These are phyloP conservation scores for Lamprotornis superbus DNA, from an alignment of 2,113 vertebrate species.

Conservation along the genomic window DNA sequence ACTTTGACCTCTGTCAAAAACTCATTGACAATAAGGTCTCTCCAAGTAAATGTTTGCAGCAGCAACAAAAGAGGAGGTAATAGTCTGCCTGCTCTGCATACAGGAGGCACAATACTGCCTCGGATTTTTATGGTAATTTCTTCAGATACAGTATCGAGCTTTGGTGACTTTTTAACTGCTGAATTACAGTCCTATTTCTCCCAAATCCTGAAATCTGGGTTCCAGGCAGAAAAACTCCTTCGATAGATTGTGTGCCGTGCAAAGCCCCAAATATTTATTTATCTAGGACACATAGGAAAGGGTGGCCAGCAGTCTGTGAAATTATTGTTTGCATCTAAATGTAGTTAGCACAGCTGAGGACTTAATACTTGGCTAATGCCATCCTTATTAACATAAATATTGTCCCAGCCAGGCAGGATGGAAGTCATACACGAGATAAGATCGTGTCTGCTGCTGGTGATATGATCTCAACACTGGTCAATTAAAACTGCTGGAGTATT, in stretches of 20 bases:
- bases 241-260: background rate
- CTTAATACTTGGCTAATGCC: conserved; percentile 56
- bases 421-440: conserved; percentile 50
- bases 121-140: conserved; percentile 60
- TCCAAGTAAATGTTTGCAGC: conserved; percentile 54
- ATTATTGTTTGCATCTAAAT: conserved; percentile 41
- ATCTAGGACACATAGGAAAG: background rate
- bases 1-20: conserved; percentile 65
- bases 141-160: conserved; percentile 19
- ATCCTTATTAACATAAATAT: conserved; percentile 61
- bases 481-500: conserved; percentile 62
- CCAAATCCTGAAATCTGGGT: background rate
- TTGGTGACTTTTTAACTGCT: background rate
- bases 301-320: conserved; percentile 37
- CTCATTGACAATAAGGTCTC: conserved; percentile 58
- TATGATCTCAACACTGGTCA: conserved; percentile 61
- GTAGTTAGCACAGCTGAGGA: conserved; percentile 51
- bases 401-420: conserved; percentile 15
- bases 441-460: conserved; percentile 54
- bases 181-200: conserved; percentile 4
- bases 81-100: conserved; percentile 50
- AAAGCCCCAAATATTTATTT: background rate
- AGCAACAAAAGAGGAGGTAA: conserved; percentile 58
- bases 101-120: conserved; percentile 6
- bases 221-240: background rate